These are phyloP conservation scores for Endomychus coccineus DNA, from an alignment of 2,888 invertebrate species.

Conservation along the genomic window DNA sequence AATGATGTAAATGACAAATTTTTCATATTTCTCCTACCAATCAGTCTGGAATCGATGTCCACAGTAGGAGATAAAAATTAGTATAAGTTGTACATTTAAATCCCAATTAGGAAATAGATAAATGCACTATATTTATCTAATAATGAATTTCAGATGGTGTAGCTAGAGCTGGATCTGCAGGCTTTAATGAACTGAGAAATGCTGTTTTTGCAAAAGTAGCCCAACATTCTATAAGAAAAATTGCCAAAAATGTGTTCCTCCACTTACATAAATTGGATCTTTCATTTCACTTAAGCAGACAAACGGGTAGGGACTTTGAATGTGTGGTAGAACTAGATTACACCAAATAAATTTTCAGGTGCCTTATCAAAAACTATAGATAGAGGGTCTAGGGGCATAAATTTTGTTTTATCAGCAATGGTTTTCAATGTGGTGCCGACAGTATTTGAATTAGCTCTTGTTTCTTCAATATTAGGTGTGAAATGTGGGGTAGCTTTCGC, in stretches of 20 bases:
- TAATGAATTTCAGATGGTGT: slow-evolving; percentile 81
- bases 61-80: no score
- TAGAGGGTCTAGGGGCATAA: slow-evolving; percentile 90
- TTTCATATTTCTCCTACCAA: no score
- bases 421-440: slow-evolving; percentile 98
- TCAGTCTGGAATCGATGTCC: no score
- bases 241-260: slow-evolving; percentile 90
- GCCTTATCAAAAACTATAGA: slow-evolving; percentile 62
- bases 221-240: slow-evolving; percentile 89
- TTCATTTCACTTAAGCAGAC: slow-evolving; percentile 85
- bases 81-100: no score
- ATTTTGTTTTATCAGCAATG: slow-evolving; percentile 93
- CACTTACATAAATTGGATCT: slow-evolving; percentile 94
- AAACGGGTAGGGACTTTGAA: slow-evolving; percentile 71
- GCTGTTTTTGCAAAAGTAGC: slow-evolving; percentile 97
- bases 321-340: not conserved
- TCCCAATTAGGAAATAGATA: no score
- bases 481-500: slow-evolving; percentile 59
- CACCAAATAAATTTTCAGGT: slow-evolving; percentile 26
- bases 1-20: no score
- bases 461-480: slow-evolving; percentile 79
- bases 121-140: no score
- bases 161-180: slow-evolving; percentile 82
- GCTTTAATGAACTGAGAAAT: slow-evolving; percentile 93
- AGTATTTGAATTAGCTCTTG: slow-evolving; percentile 84